Evolutionary conservation across 2,888 invertebrate species (phyloP).

Genomic region (Muscina levida): DNA sequence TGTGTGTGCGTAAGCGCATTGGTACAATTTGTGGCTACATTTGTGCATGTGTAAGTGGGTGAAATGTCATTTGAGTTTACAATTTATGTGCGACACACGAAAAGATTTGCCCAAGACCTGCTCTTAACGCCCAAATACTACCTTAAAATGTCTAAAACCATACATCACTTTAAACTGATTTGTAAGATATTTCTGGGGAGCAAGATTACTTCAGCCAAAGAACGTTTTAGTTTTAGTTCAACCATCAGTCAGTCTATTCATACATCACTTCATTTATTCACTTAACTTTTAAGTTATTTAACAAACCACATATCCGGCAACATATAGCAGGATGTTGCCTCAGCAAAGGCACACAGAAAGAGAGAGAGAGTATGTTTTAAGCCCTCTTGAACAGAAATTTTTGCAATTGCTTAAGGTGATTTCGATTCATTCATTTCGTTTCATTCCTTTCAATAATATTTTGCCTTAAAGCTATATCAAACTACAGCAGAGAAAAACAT

Average conservation of each 20-base stretch:
- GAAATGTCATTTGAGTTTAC: background rate
- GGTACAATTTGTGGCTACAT: background rate
- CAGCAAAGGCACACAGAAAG: no score
- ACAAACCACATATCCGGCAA: background rate
- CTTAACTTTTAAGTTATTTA: constrained; percentile 21
- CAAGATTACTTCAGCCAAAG: background rate
- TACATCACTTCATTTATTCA: constrained; percentile 21
- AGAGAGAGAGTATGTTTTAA: no score
- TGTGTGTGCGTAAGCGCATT: no score
- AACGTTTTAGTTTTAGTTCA: background rate
- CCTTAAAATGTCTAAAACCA: background rate
- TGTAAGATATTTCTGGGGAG: background rate
- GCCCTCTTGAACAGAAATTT: background rate
- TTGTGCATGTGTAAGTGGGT: no score
- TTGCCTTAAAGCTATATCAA: background rate
- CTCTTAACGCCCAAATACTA: background rate
- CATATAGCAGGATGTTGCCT: no score
- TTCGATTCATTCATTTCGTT: background rate
- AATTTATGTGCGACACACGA: background rate
- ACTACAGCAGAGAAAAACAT: no score
- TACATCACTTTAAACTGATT: background rate
- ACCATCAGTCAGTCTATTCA: constrained; percentile 22
- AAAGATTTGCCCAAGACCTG: background rate
- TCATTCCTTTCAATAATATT: constrained; percentile 27
- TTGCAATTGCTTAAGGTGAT: constrained; percentile 14